Conservation (phyloP, 2,888 invertebrate species). For the Ochropacha duplaris region DNA sequence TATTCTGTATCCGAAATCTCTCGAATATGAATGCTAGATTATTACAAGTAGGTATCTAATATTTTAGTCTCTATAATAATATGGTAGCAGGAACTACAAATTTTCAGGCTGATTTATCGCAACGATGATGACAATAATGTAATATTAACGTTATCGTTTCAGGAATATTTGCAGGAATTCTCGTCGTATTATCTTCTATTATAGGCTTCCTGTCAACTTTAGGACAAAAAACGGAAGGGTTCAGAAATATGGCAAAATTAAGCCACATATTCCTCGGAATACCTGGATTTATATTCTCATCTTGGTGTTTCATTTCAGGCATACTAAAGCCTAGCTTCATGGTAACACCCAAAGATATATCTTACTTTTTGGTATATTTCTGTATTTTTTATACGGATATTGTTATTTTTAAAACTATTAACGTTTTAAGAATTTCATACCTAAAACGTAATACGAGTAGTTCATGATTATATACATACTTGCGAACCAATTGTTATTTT, state of each 20-base stretch:
- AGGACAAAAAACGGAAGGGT: neutral
- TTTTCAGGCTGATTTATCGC: no score
- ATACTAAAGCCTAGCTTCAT: slow-evolving; percentile 34
- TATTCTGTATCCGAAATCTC: no score
- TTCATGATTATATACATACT: no score
- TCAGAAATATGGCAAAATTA: neutral
- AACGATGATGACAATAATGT: no score
- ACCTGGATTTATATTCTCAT: slow-evolving; percentile 28
- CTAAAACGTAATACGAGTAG: no score
- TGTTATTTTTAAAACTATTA: slow-evolving; percentile 29
- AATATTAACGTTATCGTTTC: slow-evolving; percentile 20
- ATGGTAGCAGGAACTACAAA: no score
- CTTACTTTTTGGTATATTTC: slow-evolving; percentile 31
- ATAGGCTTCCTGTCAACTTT: neutral
- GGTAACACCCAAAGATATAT: slow-evolving; percentile 29
- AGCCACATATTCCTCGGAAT: slow-evolving; percentile 30
- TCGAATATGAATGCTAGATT: no score
- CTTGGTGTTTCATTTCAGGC: slow-evolving; percentile 45
- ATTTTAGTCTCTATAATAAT: no score
- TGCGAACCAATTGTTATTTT: no score
- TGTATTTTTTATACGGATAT: slow-evolving; percentile 37
- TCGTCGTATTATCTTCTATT: slow-evolving; percentile 22
- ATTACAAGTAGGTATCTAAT: no score
- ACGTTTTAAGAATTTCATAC: no score
- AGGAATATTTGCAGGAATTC: slow-evolving; percentile 11